phyloP scores from a whole-genome alignment of 1,140 invertebrate genomes.

The Tetragnatha versicolor region DNA sequence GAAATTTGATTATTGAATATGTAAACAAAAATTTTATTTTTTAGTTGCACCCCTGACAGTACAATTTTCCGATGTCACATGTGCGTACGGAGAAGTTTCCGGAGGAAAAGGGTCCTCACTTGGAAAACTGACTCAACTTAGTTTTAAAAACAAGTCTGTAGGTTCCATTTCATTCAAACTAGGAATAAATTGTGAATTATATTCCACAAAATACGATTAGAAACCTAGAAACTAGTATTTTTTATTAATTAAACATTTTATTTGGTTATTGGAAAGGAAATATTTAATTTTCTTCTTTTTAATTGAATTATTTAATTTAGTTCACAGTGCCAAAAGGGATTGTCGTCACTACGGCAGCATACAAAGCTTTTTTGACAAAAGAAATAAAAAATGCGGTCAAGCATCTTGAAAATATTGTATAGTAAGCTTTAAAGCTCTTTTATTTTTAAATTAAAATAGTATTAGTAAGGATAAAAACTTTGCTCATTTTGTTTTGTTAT shows the following conservation, averaged over 20 bases:
- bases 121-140: slow-evolving; percentile 67
- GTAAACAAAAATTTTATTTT: no score
- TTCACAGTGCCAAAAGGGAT: slow-evolving; percentile 69
- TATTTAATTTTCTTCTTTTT: no score
- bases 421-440: no score
- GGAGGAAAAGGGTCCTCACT: slow-evolving; percentile 78
- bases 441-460: no score
- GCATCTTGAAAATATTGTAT: slow-evolving; percentile 18
- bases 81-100: slow-evolving; percentile 67
- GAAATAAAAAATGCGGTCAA: not conserved
- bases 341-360: slow-evolving; percentile 70
- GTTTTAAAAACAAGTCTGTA: slow-evolving; percentile 5
- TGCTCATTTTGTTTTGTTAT: not conserved
- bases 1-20: no score
- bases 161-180: no score
- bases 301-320: not conserved
- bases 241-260: no score
- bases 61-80: slow-evolving; percentile 64
- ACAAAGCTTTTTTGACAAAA: not conserved
- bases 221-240: no score
- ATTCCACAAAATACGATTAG: no score
- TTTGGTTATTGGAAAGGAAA: no score
- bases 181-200: no score
- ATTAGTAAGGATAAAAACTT: not conserved
- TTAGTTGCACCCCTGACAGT: slow-evolving; percentile 61